Evolutionary conservation across 2,113 vertebrate species (phyloP), one percentile per base, ranked within the genome.

Genomic region (Hippocampus mohnikei): DNA sequence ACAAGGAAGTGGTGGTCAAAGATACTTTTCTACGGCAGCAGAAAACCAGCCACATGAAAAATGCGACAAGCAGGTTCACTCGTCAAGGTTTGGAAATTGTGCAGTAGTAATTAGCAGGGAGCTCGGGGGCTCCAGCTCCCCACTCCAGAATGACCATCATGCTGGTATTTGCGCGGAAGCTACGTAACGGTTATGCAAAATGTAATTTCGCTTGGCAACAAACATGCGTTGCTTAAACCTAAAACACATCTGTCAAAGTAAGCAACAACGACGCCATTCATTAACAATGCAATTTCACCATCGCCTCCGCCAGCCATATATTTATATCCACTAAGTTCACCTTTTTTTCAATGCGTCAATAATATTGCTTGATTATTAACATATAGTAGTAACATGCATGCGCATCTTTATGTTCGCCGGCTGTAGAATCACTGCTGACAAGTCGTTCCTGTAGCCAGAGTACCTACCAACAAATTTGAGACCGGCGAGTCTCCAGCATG

Each of bases 401-500:
- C 23, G 23, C 7, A 33, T 18, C 15, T 33, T 33, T 33, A 18
- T 29, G 58, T 33, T 60, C 20, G 29, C 58, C 62, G 72, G 85
- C 82, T 78, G 85, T 46, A 71, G 70, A 73, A 74, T 76, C 79
- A 76, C 52, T 82, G 79, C 76, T 81, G 83, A 83, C 83, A 83
- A 87, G 80, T 70, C 84, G 82, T 81, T 74, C 80, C 83, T 79
- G 72, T 80, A 87, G 77, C 73, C 81, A 79, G 81, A 89, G 82
- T 87, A 92, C 93, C 71, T 91, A 93, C 93, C 92, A 73, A 89
- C 66, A 87, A 83, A 88, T 72, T 77, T 80, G 82, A 42, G 85
- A 81, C 82, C 73, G 65, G 69, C 72, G 60, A 83, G 74, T 86
- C 82, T 87, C 83, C 87, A 80, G 80, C 88, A 90, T 91, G 86